Evolutionary conservation across 92 coral and sea anemone species (phyloP), one percentile per base, ranked within the genome.

Genomic region (Virgularia gustaviana): DNA sequence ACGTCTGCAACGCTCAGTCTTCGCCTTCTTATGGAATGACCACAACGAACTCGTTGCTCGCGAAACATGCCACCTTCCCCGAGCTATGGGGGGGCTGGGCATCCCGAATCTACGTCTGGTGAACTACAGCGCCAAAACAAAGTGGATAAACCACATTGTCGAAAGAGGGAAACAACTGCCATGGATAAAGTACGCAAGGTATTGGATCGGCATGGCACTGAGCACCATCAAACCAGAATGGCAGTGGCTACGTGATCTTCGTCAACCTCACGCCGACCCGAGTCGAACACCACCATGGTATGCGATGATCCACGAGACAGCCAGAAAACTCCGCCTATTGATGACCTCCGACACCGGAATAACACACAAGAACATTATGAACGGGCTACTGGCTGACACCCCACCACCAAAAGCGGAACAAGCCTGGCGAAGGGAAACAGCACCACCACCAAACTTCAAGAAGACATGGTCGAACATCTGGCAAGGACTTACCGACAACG

Each of bases 251-350:
- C 36, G 62, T 15, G 18, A 32, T 25, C 34, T 42, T 35, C 25
- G 23, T 11, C 30, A 54, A 19, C 78, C 78, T 10, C 78, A 55
- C 47, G 52, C 65, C 38, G 78, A 72, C 65, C 78, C 78, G 11
- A 23, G 22, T 36, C 49, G 1, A 12, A 33, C 24, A 18, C 78
- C 78, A 1, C 65, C 31, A 56, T 7, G 31, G 63, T 56, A 56
- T 34, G 16, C 4, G 9, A 8, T 23, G 4, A 22, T 56, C 31
- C 44, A 47, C 6, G 55, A 47, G 4, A 47, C 55, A 47, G 4
- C 18, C 28, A 19, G 22, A 15, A 7, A 23, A 8, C 31, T 20
- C 32, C 63, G 36, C 4, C 6, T 25, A 2, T 6, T 4, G 5
- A 6, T 6, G 32, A 23, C 9, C 20, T 3, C 63, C 4, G 32